phyloP scores from a whole-genome alignment of 2,113 vertebrate species.

The Thalassoma bifasciatum region DNA sequence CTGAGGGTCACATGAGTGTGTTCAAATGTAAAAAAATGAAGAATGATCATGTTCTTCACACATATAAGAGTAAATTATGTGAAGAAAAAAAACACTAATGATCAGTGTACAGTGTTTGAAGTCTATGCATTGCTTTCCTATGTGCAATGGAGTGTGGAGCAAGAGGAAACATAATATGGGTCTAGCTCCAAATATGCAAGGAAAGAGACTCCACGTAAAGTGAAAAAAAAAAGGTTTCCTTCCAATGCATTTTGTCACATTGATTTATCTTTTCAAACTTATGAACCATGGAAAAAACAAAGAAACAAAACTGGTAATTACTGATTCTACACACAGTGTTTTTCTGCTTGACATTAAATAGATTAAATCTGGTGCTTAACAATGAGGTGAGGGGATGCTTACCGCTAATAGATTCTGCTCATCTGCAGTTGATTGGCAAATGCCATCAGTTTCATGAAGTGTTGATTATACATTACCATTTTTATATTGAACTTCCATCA shows the following conservation, averaged over 20 bases:
- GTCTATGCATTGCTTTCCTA: conserved; percentile 7
- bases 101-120: conserved; percentile 11
- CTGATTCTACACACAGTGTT: conserved; percentile 21
- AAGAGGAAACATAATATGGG: conserved; percentile 1
- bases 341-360: conserved; percentile 55
- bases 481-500: conserved; percentile 80
- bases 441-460: conserved; percentile 58
- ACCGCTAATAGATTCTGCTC: conserved; percentile 50
- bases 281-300: conserved; percentile 18
- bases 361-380: conserved; percentile 48
- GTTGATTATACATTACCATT: conserved; percentile 80
- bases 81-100: too few relatives aligned
- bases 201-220: not conserved
- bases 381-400: conserved; percentile 40
- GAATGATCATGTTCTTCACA: too few relatives aligned
- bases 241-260: conserved; percentile 8
- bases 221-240: not conserved
- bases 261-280: conserved; percentile 44
- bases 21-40: too few relatives aligned
- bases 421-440: conserved; percentile 78
- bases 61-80: too few relatives aligned
- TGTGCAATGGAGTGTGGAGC: conserved; percentile 17
- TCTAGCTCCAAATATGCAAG: not conserved
- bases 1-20: too few relatives aligned
- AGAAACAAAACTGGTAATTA: conserved; percentile 31